Conservation (phyloP, 1,140 invertebrate species). For the Dufourea novaeangliae region DNA sequence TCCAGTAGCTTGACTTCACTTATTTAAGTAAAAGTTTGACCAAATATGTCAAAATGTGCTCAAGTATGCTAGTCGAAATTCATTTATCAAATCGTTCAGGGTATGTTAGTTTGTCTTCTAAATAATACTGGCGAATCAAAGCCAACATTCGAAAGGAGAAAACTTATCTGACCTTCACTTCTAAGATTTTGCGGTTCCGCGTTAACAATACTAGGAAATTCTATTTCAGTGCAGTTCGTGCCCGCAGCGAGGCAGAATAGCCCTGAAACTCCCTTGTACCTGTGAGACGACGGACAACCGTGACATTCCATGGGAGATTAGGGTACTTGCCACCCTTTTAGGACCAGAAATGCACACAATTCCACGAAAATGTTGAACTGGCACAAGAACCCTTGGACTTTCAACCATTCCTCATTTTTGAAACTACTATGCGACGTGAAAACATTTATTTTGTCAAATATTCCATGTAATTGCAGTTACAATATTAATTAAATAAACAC, state of each 20-base stretch:
- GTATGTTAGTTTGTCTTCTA: no score
- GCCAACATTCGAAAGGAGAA: background rate
- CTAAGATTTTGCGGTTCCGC: background rate
- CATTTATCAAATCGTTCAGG: no score
- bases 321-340: constrained; percentile 3
- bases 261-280: background rate
- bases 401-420: background rate
- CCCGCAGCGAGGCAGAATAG: no score
- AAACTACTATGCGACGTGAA: no score
- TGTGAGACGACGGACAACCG: background rate
- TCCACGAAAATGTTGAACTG: background rate
- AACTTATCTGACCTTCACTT: background rate
- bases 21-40: no score
- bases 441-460: no score
- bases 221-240: background rate
- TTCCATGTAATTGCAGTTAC: no score
- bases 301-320: constrained; percentile 32
- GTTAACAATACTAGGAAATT: background rate
- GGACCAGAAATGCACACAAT: constrained; percentile 6
- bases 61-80: no score
- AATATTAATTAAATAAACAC: no score
- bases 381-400: background rate
- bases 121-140: no score
- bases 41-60: no score
- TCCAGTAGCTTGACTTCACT: no score